Evolutionary conservation across 2,888 invertebrate species (phyloP).

Genomic region (Mellilla xanthometata): DNA sequence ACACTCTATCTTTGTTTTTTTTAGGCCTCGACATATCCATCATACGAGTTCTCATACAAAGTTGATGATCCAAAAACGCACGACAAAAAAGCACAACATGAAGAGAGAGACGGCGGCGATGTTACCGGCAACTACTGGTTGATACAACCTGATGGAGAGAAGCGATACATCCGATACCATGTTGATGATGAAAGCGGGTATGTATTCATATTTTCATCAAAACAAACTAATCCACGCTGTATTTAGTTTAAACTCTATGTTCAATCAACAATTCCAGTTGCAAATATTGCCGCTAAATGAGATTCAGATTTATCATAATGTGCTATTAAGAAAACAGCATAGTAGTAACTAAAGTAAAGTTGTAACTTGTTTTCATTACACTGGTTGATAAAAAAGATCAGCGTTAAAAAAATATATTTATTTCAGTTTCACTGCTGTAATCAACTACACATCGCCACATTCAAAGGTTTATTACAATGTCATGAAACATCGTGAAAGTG

Average conservation of each 20-base stretch:
- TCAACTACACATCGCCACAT: slow-evolving; percentile 23
- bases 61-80: slow-evolving; percentile 81
- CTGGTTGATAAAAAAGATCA: too few relatives aligned
- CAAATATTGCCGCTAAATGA: too few relatives aligned
- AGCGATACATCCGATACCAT: slow-evolving; percentile 75
- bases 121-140: slow-evolving; percentile 80
- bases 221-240: too few relatives aligned
- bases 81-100: slow-evolving; percentile 78
- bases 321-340: too few relatives aligned
- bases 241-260: too few relatives aligned
- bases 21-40: slow-evolving; percentile 71
- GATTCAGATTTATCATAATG: too few relatives aligned
- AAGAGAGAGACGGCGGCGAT: slow-evolving; percentile 72
- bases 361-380: too few relatives aligned
- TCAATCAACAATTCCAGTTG: too few relatives aligned
- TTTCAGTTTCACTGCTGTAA: slow-evolving; percentile 30
- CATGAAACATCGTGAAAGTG: slow-evolving; percentile 13
- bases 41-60: slow-evolving; percentile 80
- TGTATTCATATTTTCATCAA: slow-evolving; percentile 18
- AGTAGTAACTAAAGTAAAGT: too few relatives aligned
- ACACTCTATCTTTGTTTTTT: background rate
- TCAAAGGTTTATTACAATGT: slow-evolving; percentile 14
- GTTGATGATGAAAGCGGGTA: slow-evolving; percentile 79
- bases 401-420: background rate
- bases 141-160: slow-evolving; percentile 76